Evolutionary conservation across 2,113 vertebrate species (phyloP), one percentile per base, ranked within the genome.

Genomic region (Dicrurus megarhynchus): DNA sequence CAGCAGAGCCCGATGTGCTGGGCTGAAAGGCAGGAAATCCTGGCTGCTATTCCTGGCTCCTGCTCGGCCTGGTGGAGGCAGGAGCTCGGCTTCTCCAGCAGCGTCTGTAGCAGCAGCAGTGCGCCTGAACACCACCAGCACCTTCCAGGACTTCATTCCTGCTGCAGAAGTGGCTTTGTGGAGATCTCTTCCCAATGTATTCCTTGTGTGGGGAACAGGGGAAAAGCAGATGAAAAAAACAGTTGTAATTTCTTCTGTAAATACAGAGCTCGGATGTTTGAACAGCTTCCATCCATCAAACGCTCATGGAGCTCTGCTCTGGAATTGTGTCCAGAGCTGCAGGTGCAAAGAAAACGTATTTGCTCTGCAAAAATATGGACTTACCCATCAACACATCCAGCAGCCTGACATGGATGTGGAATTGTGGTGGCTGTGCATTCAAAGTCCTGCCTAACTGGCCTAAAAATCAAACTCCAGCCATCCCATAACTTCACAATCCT

Each of bases 11-110:
- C 5, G 0, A 4, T 5, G 69, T 18, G 47, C 74, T 84, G 73
- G 50, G 82, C 86, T 77, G 76, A 73, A 84, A 84, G 91, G 93
- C 94, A 95, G 95, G 95, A 95, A 95, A 95, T 91, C 95, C 95
- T 95, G 95, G 15, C 68, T 84, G 83, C 93, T 95, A 1, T 87
- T 95, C 94, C 91, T 94, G 91, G 27, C 39, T 80, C 53, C 14
- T 15, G 32, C 75, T 30, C 9, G 17, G 70, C 78, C 81, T 74
- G 55, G 2, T 28, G 3, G 22, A 49, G 73, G 84, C 0, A 0
- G 57, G 70, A 84, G 53, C 13, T 49, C 5, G 2, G 47, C 44
- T 53, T 63, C 55, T 73, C 67, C 75, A 70, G 59, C 55, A 61
- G 52, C 9, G 2, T 18, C 59, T 27, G 8, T 11, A 56, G 21